These are phyloP conservation scores for Drosophila arizonae DNA, from an alignment of 1,140 invertebrate genomes.

Conservation along the genomic window DNA sequence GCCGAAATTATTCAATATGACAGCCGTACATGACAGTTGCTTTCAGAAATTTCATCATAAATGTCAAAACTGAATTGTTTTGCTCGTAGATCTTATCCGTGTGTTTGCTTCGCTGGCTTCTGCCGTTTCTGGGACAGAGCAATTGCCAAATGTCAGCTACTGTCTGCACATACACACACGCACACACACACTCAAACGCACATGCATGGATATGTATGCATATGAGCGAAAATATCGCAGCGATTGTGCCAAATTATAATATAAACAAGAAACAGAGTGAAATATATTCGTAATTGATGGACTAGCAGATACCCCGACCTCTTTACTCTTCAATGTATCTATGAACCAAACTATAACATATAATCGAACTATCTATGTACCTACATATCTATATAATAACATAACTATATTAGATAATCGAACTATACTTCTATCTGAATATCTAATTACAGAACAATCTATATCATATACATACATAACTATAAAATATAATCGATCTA, in stretches of 20 bases:
- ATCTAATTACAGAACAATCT: too few relatives aligned
- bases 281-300: too few relatives aligned
- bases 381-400: too few relatives aligned
- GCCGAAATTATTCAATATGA: constrained; percentile 78
- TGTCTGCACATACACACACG: constrained; percentile 1
- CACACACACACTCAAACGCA: background rate
- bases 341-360: too few relatives aligned
- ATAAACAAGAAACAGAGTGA: constrained; percentile 10
- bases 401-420: too few relatives aligned
- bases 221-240: constrained; percentile 28
- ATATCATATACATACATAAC: too few relatives aligned
- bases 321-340: too few relatives aligned
- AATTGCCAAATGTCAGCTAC: constrained; percentile 15
- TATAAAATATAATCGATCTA: too few relatives aligned
- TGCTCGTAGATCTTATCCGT: constrained; percentile 77
- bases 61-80: constrained; percentile 75
- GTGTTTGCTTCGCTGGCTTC: constrained; percentile 29
- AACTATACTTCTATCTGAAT: too few relatives aligned
- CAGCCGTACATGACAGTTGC: constrained; percentile 77
- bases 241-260: constrained; percentile 59
- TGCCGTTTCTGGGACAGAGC: constrained; percentile 15
- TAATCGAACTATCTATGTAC: too few relatives aligned
- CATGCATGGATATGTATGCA: background rate
- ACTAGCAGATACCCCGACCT: too few relatives aligned
- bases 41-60: constrained; percentile 80